phyloP scores from a whole-genome alignment of 2,888 invertebrate genomes.

The Tuta absoluta region DNA sequence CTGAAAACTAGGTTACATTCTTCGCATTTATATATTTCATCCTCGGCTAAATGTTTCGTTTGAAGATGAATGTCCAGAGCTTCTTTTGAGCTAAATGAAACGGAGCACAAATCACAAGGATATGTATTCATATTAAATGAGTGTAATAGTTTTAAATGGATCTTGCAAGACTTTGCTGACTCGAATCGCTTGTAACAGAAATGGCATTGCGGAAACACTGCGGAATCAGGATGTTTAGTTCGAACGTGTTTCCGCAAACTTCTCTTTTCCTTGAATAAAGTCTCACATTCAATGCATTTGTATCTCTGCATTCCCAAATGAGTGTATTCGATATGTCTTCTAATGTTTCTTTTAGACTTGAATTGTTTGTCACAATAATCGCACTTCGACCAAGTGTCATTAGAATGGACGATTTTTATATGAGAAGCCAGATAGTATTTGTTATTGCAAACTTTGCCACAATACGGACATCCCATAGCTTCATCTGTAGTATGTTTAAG shows the following conservation, averaged over 20 bases:
- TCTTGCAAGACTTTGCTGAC: constrained; percentile 70
- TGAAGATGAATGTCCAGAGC: constrained; percentile 57
- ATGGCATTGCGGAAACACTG: constrained; percentile 65
- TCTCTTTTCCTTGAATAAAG: constrained; percentile 67
- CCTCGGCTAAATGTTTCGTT: constrained; percentile 61
- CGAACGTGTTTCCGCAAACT: constrained; percentile 67
- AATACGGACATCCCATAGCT: constrained; percentile 55
- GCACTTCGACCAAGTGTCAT: constrained; percentile 59
- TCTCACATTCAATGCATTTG: constrained; percentile 69
- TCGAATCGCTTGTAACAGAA: constrained; percentile 68
- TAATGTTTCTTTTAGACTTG: constrained; percentile 65
- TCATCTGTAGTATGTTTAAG: constrained; percentile 63
- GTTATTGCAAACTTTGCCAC: constrained; percentile 63
- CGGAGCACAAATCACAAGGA: constrained; percentile 64
- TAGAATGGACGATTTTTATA: constrained; percentile 63
- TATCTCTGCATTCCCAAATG: constrained; percentile 67
- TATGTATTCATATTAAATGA: constrained; percentile 66
- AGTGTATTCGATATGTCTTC: constrained; percentile 65
- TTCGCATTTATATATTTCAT: constrained; percentile 67
- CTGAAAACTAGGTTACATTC: constrained; percentile 64
- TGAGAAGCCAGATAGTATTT: constrained; percentile 68
- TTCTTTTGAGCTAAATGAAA: constrained; percentile 59
- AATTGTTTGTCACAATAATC: constrained; percentile 68
- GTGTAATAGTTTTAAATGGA: constrained; percentile 64
- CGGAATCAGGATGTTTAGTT: constrained; percentile 62